Conservation (phyloP, 2,888 invertebrate genomes). For the Phortica okadai region DNA sequence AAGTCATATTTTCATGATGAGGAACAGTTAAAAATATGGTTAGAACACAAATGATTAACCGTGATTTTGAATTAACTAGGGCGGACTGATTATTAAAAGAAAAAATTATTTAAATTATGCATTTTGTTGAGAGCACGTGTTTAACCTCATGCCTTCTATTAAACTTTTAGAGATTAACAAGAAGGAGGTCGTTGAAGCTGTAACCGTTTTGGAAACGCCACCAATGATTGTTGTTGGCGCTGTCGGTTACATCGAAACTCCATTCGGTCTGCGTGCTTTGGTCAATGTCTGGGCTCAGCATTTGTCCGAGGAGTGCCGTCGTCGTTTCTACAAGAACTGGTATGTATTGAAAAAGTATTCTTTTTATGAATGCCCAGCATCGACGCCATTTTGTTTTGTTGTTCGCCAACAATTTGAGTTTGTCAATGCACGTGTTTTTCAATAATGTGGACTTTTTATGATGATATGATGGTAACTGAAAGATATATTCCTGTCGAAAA, state of each 20-base stretch:
- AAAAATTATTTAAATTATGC: not conserved
- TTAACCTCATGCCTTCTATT: constrained; percentile 37
- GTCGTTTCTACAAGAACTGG: constrained; percentile 99
- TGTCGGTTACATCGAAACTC: constrained; percentile 99
- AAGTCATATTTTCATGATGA: constrained; percentile 68
- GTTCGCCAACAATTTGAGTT: not conserved
- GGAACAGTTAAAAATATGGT: constrained; percentile 73
- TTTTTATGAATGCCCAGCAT: not conserved
- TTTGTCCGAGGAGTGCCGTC: constrained; percentile 97
- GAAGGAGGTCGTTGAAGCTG: constrained; percentile 99
- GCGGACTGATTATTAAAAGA: constrained; percentile 75
- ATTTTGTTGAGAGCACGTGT: constrained; percentile 25
- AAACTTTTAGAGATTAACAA: constrained; percentile 94
- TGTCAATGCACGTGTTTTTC: constrained; percentile 50
- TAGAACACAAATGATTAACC: constrained; percentile 73
- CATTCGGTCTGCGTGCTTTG: constrained; percentile 95
- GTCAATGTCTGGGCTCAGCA: constrained; percentile 99
- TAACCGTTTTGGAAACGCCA: constrained; percentile 98
- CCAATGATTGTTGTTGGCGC: constrained; percentile 98
- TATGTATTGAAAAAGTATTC: constrained; percentile 77
- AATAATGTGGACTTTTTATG: constrained; percentile 56
- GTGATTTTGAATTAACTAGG: constrained; percentile 76
- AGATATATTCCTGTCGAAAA: constrained; percentile 59
- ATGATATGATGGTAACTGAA: constrained; percentile 76
- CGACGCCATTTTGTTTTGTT: not conserved